phyloP scores from a whole-genome alignment of 2,113 vertebrate genomes.

The Murina feae region DNA sequence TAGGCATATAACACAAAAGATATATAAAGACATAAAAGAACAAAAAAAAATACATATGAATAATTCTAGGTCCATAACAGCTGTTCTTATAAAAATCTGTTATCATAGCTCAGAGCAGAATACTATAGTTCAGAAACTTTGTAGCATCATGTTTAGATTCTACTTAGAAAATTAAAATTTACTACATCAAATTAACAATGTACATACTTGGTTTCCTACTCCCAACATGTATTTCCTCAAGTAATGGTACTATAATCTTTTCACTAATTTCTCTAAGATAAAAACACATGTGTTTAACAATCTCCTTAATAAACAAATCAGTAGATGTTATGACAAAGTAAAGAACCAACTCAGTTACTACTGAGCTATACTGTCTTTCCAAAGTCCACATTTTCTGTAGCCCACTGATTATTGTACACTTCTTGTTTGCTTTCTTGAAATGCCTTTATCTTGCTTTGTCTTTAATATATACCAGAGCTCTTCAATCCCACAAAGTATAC shows the following conservation, averaged over 20 bases:
- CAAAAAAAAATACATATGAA: not conserved
- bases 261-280: not conserved
- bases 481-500: not conserved
- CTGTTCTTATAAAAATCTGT: constrained; percentile 5
- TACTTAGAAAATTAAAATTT: not conserved
- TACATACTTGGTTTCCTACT: not conserved
- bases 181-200: not conserved
- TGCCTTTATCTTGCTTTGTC: not conserved
- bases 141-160: not conserved
- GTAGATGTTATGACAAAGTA: not conserved
- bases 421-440: not conserved
- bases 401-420: not conserved
- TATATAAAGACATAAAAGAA: not conserved
- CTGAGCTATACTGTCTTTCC: not conserved
- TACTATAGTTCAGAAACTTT: not conserved
- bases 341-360: not conserved
- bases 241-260: not conserved
- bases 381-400: not conserved
- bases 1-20: not conserved
- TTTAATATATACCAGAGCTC: not conserved
- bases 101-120: not conserved
- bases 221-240: not conserved
- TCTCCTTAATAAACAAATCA: not conserved
- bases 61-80: not conserved
- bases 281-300: not conserved